A percentile compares a stretch with the other conserved stretches of the same genome.
phyloP scores from a whole-genome alignment of 2,888 invertebrate species.

The Beris morrisii region DNA sequence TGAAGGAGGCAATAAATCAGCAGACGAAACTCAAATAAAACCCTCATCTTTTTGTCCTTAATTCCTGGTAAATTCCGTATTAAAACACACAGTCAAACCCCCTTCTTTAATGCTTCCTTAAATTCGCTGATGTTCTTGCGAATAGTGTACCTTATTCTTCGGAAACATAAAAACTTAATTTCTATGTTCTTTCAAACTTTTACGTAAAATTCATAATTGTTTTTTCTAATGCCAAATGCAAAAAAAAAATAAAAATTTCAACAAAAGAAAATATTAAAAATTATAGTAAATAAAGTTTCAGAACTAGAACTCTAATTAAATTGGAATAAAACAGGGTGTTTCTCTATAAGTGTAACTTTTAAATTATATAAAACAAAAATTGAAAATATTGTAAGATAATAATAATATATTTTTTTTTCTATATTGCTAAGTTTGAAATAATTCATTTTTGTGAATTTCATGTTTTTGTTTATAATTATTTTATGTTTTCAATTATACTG shows the following conservation, averaged over 20 bases:
- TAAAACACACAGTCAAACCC: too few relatives aligned
- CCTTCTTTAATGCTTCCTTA: too few relatives aligned
- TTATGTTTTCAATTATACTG: too few relatives aligned
- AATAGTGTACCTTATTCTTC: too few relatives aligned
- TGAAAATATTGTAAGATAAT: not conserved
- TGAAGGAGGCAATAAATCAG: conserved; percentile 23
- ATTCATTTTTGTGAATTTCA: too few relatives aligned
- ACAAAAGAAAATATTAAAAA: not conserved
- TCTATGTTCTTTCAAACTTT: too few relatives aligned
- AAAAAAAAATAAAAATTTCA: not conserved
- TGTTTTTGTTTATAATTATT: too few relatives aligned
- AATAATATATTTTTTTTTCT: too few relatives aligned
- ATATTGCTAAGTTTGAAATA: too few relatives aligned
- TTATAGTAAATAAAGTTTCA: not conserved
- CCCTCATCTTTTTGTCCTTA: conserved; percentile 18
- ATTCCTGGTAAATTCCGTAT: conserved; percentile 8
- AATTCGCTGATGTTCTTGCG: too few relatives aligned
- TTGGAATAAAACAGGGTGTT: conserved; percentile 30
- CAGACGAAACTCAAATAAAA: conserved; percentile 20
- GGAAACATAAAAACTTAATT: too few relatives aligned
- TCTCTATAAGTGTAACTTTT: conserved; percentile 11
- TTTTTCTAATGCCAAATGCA: not conserved
- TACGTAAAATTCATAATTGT: not conserved
- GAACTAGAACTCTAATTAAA: not conserved
- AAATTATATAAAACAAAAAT: conserved; percentile 1